Base-by-base conservation (phyloP, 2,113 vertebrate species). In the Ariopsis seemanni region DNA sequence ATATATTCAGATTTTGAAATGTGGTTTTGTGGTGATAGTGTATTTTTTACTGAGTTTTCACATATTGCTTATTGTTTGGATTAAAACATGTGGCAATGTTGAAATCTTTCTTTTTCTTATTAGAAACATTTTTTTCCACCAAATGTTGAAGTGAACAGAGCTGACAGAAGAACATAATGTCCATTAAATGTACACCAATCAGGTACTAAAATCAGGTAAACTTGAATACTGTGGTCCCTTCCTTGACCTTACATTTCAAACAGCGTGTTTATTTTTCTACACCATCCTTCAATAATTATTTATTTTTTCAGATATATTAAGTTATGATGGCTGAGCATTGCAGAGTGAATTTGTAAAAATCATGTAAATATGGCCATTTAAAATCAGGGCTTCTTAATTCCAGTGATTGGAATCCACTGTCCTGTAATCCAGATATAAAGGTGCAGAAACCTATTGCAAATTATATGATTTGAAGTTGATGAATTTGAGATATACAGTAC, bases 11-110 rank as follows among this genome's bases (percentile, higher is more conserved):
- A 25, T 88, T 62, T 55, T 75, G 78, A n/a, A 52, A 27, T 57
- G 53, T 25, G 15, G 27, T 52, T 84, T 84, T 81, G 53, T 27
- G 55, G 5, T 55, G 42, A 27, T 67, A n/a, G 58, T 52, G n/a
- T 60, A 50, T 86, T 60, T 53, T 78, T 84, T 84, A 50, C 25
- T 65, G 82, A 85, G 69, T 5, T 77, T 87, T 65, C 67, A 20
- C 58, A 74, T 72, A 57, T 65, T 55, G 50, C 14, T 27, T 77
- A 63, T 57, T 42, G 27, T 72, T 50, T 27, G 27, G 75, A 71
- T 86, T 86, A 67, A 57, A 88, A 62, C 50, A 14, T 69, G 12
- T 52, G 74, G 34, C 18, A 52, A 1, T 82, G 65, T 65, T 75
- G 42, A 27, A 62, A 7, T 57, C 30, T 50, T 75, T 78, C 18